Conservation (phyloP, 2,113 vertebrate species). For the Calidris pugnax region DNA sequence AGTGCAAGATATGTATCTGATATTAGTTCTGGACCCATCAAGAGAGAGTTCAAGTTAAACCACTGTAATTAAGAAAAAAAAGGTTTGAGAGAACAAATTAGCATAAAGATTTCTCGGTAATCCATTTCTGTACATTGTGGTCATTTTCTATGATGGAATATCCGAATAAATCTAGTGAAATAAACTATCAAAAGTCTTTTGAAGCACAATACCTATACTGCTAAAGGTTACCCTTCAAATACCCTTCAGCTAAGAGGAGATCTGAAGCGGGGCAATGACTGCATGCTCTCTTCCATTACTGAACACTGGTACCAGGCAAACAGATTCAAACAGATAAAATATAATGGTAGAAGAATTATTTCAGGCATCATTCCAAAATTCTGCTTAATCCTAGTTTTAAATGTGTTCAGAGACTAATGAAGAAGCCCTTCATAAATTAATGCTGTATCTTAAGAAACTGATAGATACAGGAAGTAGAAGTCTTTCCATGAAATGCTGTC, state of each 20-base stretch:
- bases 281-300: background rate
- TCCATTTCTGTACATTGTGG: constrained; percentile 25
- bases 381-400: background rate
- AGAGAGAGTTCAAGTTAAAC: constrained; percentile 98
- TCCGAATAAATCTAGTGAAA: background rate
- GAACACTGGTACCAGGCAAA: background rate
- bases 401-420: background rate
- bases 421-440: background rate
- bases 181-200: background rate
- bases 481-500: background rate
- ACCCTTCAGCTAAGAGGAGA: background rate
- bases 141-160: constrained; percentile 6
- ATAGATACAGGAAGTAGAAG: background rate
- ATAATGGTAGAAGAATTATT: background rate
- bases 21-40: constrained; percentile 98
- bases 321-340: background rate
- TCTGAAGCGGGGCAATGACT: background rate
- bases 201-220: background rate
- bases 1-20: constrained; percentile 99
- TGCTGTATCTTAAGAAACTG: background rate
- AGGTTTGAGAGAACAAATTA: constrained; percentile 62
- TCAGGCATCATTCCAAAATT: background rate
- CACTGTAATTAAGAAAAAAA: constrained; percentile 82
- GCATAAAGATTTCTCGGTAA: background rate
- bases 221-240: background rate